Base-by-base conservation (phyloP, 1,140 invertebrate genomes). In the Lycorma delicatula region DNA sequence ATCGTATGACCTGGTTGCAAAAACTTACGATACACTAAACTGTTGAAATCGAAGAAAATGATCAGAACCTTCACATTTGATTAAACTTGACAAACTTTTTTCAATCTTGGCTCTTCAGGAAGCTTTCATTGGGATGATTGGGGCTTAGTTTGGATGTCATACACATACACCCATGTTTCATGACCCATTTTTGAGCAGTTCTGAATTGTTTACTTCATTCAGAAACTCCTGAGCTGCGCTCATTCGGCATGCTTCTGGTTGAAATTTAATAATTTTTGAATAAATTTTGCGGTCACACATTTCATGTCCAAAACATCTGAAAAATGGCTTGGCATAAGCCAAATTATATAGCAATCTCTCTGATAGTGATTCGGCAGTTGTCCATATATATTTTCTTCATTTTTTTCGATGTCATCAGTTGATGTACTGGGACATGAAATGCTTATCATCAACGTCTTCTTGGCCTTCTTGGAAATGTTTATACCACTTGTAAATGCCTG, bases 61-160 rank as follows among this genome's bases (percentile, higher is more conserved):
- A 20, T 56, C 16, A 56, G 47, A 47, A 56, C 54, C 38, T 56
- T 47, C 54, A 47, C 25, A 47, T 56, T 56, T 31, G 26, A 56
- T 26, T 26, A 25, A n/a, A 38, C 36, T 3, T 38, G 36, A n/a
- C 36, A 38, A 38, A 13, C 12, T 3, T 13, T 38, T 38, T 38
- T 38, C n/a, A 18, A 18, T 38, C 12, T 38, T 38, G 3, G 3
- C 3, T 3, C 13, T 38, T 13, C 34, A 31, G 62, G 55, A 31
- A 29, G 48, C 58, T 63, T 65, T 61, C 66, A 63, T 59, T 66
- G 50, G 9, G 63, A 67, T 41, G 60, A 64, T 63, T 67, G 62
- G 49, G 60, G 60, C 49, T 67, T 69, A 46, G 64, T 69, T 64
- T 68, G 63, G 27, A 61, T 52, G 31, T 66, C 55, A 64, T 66